Base-by-base conservation (phyloP, 1,140 invertebrate genomes). In the Aethina tumida region DNA sequence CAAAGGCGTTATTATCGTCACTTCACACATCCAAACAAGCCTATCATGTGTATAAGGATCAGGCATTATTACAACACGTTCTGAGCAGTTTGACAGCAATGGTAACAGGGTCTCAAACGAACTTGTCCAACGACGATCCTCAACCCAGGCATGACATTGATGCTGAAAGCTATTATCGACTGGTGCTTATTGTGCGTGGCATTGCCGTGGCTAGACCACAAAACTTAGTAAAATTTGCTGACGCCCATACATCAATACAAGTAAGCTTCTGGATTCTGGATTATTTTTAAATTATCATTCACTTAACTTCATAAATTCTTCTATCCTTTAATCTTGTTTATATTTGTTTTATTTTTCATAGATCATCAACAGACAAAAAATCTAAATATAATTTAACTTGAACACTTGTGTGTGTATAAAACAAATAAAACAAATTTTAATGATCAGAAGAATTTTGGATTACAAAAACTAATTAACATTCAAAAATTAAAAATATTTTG, bases 11-110 rank as follows among this genome's bases (percentile, higher is more conserved):
- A 35, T 61, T 97, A 39, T 77, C 86, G 3, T 78, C 88, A 0
- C 62, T 97, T 4, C 82, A 92, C 53, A 61, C 68, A 6, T 80
- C 74, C 8, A 76, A 77, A 19, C 60, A 71, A 16, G 56, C 73
- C 0, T 96, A 94, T 63, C 86, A 94, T 58, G 75, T 77, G 45
- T 89, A 91, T 55, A 94, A 91, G 73, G 85, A 90, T 63, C 80
- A 89, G 55, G 84, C 86, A 1, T 68, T 93, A 2, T 59, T 94
- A 6, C 73, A 71, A 26, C 82, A 87, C 52, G 84, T 92, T 4
- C 69, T 83, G 45, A 67, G 73, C 15, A 77, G 80, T 28, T 63
- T 91, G 15, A 71, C 68, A 14, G 62, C 68, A 34, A 74, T 89
- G 54, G 72, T 76, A 15, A 68, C 74, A 20, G 51, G 25, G 7